These are phyloP conservation scores for Lycaon pictus DNA, from an alignment of 2,113 vertebrate species.

Conservation along the genomic window DNA sequence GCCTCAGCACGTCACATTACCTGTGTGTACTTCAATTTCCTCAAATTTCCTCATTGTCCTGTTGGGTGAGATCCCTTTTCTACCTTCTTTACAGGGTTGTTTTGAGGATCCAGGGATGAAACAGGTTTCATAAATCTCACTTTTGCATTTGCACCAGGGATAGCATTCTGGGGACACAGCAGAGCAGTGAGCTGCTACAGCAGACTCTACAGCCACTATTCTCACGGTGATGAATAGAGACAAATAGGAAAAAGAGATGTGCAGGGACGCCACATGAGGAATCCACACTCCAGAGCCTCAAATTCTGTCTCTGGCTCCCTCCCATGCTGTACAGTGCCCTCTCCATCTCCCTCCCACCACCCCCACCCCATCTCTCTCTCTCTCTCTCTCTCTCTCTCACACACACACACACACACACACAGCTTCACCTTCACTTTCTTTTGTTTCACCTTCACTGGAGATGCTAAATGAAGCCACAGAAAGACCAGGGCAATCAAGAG, in stretches of 20 bases:
- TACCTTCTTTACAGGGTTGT: not conserved
- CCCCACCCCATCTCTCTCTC: not conserved
- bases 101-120: not conserved
- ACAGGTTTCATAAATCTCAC: not conserved
- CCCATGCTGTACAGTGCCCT: rapidly evolving
- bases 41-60: not conserved
- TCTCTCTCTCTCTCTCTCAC: not conserved
- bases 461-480: not conserved
- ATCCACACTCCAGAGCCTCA: not conserved
- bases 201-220: not conserved
- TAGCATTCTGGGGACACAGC: not conserved
- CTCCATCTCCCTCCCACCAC: too few relatives aligned
- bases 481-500: not conserved
- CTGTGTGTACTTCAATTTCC: not conserved
- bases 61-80: not conserved
- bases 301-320: not conserved
- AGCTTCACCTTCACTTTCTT: not conserved
- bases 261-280: rapidly evolving
- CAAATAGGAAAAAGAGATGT: rapidly evolving
- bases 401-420: not conserved
- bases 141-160: not conserved
- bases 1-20: rapidly evolving
- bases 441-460: not conserved
- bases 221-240: not conserved
- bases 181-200: not conserved